Base-by-base conservation (phyloP, 1,140 invertebrate species). In the Trypoxylus dichotomus region DNA sequence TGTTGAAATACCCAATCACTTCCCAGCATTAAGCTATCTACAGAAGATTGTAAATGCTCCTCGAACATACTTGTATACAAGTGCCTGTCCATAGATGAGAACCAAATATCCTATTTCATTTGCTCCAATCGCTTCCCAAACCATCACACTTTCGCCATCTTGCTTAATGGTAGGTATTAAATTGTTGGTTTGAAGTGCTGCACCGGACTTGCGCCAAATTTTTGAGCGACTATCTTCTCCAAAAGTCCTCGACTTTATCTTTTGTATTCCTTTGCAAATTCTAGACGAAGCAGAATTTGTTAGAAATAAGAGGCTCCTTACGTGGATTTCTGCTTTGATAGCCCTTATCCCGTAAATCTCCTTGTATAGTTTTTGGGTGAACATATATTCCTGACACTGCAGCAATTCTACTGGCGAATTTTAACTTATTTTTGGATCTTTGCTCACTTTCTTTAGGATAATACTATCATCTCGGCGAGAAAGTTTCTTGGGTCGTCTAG, bases 191-290 rank as follows among this genome's bases (percentile, higher is more conserved):
- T 81, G 72, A n/a, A 81, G 68, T 0, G 76, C 80, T 71, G 76
- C 58, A 32, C 75, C 72, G 37, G 13, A 41, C 32, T 77, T 82
- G 25, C n/a, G 79, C 79, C 81, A 82, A 42, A 79, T 80, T 25
- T 47, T 74, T 71, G 7, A 21, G 21, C 54, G 76, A 5, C 80
- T 58, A 80, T 83, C 76, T 81, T 7, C 79, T 75, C 80, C 79
- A 79, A 72, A 82, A 80, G 13, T 78, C 75, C 27, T 32, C n/a
- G 2, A 25, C n/a, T 32, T 54, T 79, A 5, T 76, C 77, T 24
- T 80, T 54, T n/a, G 72, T 77, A 76, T 11, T 80, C 41, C 72
- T 81, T 81, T 21, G 80, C 79, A 77, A 82, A 84, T 11, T 71
- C 32, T 76, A 81, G n/a, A 19, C 79, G 76, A 47, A 47, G 15